Evolutionary conservation across 2,113 vertebrate genomes (phyloP).

Genomic region (Cochlearius cochlearius): DNA sequence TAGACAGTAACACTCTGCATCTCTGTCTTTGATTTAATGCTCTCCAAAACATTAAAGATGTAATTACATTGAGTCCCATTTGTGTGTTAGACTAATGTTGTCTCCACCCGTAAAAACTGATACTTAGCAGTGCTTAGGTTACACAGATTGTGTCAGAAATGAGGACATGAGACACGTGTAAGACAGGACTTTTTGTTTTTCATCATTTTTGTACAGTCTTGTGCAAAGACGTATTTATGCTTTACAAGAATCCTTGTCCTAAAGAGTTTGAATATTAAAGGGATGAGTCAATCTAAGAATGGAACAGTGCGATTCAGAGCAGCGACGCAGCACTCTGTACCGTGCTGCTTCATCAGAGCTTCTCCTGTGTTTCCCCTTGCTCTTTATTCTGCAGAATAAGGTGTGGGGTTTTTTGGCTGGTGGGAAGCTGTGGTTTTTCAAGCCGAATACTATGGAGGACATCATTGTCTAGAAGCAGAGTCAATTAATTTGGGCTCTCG

Average conservation of each 20-base stretch:
- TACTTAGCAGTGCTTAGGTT: background rate
- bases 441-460: background rate
- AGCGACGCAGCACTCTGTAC: background rate
- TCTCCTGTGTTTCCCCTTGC: background rate
- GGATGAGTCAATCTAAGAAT: background rate
- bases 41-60: background rate
- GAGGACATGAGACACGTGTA: fast-evolving
- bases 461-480: background rate
- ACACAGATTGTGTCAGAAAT: background rate
- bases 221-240: background rate
- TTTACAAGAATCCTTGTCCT: background rate
- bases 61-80: background rate
- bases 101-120: background rate
- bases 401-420: background rate
- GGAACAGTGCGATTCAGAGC: background rate
- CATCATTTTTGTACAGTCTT: background rate
- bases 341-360: background rate
- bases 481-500: background rate
- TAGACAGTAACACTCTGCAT: background rate
- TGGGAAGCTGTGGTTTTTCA: background rate
- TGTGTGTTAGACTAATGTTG: background rate
- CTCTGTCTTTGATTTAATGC: background rate
- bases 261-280: background rate
- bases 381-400: background rate
- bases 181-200: background rate